These are phyloP conservation scores for Rhagoletis pomonella DNA, from an alignment of 1,140 invertebrate genomes.

Conservation along the genomic window DNA sequence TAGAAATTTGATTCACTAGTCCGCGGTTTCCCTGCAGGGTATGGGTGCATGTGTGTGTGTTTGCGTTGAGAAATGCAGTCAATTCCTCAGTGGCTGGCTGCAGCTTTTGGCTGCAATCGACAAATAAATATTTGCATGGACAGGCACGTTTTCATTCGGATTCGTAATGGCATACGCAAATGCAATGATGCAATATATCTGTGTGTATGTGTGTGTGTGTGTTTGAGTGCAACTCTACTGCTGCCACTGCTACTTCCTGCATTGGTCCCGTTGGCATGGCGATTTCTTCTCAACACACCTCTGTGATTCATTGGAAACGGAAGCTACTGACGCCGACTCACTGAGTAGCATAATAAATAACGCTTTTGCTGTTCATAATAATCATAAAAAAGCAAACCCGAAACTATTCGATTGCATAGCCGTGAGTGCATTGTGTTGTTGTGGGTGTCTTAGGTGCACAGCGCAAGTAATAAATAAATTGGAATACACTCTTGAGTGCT, in stretches of 20 bases:
- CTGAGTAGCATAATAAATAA: conserved; percentile 33
- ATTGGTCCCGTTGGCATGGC: conserved; percentile 24
- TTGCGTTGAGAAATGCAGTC: not conserved
- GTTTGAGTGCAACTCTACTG: not conserved
- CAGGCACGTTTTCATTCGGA: conserved; percentile 2
- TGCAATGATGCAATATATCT: not conserved
- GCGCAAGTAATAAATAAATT: conserved; percentile 41
- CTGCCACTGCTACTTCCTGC: not conserved
- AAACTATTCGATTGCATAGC: not conserved
- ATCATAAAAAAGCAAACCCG: not conserved
- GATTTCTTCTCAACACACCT: not conserved
- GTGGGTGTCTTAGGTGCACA: not conserved
- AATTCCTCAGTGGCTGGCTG: not conserved
- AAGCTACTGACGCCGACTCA: not conserved
- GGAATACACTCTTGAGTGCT: conserved; percentile 15
- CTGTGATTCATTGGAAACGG: conserved; percentile 43
- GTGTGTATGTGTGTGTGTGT: not conserved
- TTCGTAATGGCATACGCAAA: not conserved
- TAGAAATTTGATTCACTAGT: no score
- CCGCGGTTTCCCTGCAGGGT: no score
- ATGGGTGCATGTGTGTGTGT: no score
- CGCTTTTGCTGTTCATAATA: conserved; percentile 12
- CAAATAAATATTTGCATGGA: conserved; percentile 25
- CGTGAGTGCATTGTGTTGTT: not conserved
- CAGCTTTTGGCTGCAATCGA: not conserved